Evolutionary conservation across 2,888 invertebrate genomes (phyloP).

Genomic region (Ophion ventricosus): DNA sequence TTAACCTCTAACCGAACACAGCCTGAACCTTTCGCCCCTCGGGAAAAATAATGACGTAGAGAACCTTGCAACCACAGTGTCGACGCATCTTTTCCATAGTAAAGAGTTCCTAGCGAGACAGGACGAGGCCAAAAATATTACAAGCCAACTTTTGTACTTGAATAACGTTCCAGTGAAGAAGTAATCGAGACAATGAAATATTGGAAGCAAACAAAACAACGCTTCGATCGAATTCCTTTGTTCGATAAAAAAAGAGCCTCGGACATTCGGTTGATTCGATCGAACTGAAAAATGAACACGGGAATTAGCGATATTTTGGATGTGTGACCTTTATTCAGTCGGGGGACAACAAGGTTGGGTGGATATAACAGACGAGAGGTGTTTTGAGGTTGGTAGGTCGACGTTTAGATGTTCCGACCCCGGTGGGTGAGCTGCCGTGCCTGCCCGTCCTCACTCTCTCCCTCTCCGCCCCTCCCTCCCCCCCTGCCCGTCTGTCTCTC

Average conservation of each 20-base stretch:
- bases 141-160: not conserved
- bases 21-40: conserved; percentile 17
- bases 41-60: conserved; percentile 24
- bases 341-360: conserved; percentile 31
- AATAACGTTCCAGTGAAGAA: not conserved
- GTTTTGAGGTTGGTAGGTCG: conserved; percentile 46
- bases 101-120: not conserved
- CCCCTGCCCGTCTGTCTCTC: conserved; percentile 11
- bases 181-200: not conserved
- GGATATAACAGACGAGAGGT: conserved; percentile 41
- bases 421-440: conserved; percentile 38
- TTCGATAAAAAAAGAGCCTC: not conserved
- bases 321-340: conserved; percentile 48
- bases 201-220: not conserved
- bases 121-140: not conserved
- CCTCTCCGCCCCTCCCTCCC: conserved; percentile 4
- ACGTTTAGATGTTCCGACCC: conserved; percentile 32
- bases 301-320: conserved; percentile 12
- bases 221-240: not conserved
- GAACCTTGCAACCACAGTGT: conserved; percentile 33
- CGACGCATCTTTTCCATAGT: conserved; percentile 20
- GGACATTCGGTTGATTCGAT: conserved; percentile 5
- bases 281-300: conserved; percentile 4
- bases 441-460: conserved; percentile 18
- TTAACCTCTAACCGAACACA: conserved; percentile 41